phyloP scores from a whole-genome alignment of 2,113 vertebrate species.

The Eupsittula cactorum region DNA sequence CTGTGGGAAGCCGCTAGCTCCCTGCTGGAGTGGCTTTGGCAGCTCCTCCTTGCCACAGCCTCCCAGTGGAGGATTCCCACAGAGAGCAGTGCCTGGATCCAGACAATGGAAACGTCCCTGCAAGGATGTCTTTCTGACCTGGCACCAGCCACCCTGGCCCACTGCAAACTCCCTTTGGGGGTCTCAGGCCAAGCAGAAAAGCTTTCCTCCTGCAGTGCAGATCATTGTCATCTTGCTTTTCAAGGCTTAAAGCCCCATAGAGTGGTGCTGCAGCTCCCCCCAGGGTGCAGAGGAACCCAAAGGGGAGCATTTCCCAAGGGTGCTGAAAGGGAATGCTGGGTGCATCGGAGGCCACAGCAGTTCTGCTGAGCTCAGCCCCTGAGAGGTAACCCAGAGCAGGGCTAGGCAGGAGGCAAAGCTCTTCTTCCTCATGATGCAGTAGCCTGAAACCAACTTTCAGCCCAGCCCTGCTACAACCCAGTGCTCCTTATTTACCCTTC shows the following conservation, averaged over 20 bases:
- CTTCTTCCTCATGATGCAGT: not conserved
- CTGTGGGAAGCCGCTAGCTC: not conserved
- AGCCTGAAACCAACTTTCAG: not conserved
- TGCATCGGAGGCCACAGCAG: not conserved
- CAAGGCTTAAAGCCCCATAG: not conserved
- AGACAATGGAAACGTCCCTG: not conserved
- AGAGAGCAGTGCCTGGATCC: not conserved
- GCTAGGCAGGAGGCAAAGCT: not conserved
- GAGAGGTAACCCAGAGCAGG: not conserved
- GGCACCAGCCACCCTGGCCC: not conserved
- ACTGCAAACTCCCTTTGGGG: not conserved
- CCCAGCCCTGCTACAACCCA: not conserved
- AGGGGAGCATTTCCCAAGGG: not conserved
- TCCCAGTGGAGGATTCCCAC: not conserved
- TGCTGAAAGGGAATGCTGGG: fast-evolving
- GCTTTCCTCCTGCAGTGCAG: not conserved
- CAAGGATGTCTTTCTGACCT: fast-evolving
- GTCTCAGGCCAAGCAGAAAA: not conserved
- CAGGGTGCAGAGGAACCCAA: no score
- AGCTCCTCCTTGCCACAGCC: not conserved
- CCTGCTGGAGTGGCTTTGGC: not conserved
- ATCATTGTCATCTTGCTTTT: not conserved
- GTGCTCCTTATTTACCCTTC: conserved; percentile 28
- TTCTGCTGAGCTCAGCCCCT: not conserved
- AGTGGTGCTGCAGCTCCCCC: not conserved